Evolutionary conservation across 1,140 invertebrate genomes (phyloP).

Genomic region (Andrena cerasifolii): DNA sequence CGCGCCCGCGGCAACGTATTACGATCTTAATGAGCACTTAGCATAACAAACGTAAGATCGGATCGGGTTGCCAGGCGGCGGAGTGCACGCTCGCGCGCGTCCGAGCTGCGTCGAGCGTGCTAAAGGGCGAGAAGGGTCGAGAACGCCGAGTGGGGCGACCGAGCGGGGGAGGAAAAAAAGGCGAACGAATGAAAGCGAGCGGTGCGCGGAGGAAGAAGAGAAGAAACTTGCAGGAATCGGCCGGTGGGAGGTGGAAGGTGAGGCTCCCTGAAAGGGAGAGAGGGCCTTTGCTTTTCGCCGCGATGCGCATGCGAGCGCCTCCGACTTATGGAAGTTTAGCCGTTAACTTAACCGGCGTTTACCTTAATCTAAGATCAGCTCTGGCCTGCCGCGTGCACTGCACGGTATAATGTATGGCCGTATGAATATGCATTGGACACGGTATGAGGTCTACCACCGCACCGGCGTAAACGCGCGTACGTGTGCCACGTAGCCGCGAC

Average conservation of each 20-base stretch:
- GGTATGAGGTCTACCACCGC: constrained; percentile 70
- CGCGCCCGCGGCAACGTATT: constrained; percentile 75
- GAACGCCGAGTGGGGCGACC: too few relatives aligned
- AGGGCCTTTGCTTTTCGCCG: constrained; percentile 34
- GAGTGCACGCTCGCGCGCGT: constrained; percentile 38
- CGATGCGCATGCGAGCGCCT: constrained; percentile 70
- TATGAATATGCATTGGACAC: constrained; percentile 83
- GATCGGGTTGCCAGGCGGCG: constrained; percentile 74
- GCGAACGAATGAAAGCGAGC: neutral
- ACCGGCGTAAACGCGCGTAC: constrained; percentile 41
- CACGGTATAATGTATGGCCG: constrained; percentile 79
- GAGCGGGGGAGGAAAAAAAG: neutral
- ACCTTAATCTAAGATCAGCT: constrained; percentile 83
- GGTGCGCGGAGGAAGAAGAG: neutral
- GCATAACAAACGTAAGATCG: constrained; percentile 80
- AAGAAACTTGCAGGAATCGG: neutral
- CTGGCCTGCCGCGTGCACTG: constrained; percentile 62
- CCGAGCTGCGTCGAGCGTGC: too few relatives aligned
- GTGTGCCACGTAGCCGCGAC: constrained; percentile 29
- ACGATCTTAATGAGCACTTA: constrained; percentile 81
- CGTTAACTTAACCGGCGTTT: constrained; percentile 84
- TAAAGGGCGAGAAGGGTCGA: too few relatives aligned
- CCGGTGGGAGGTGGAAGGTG: neutral
- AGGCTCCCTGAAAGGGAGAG: constrained; percentile 15
- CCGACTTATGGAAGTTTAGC: constrained; percentile 79